Conservation (phyloP, 2,113 vertebrate species). For the Atherinomorus stipes region DNA sequence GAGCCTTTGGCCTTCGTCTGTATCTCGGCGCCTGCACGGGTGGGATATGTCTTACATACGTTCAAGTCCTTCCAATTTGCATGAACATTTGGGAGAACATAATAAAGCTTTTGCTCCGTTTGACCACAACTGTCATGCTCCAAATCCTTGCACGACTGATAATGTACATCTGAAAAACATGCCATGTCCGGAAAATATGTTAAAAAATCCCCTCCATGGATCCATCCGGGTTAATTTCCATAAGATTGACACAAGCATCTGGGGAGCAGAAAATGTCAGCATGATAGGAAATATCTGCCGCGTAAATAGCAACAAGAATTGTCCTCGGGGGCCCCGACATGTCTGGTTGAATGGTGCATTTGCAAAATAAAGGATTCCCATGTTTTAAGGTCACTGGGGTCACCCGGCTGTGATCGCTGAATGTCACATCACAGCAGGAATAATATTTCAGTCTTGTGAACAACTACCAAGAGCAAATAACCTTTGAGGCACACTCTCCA, state of each 20-base stretch:
- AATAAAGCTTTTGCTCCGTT: not conserved
- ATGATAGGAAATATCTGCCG: slow-evolving; percentile 34
- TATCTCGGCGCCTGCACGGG: not conserved
- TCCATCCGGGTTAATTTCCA: slow-evolving; percentile 45
- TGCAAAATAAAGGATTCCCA: slow-evolving; percentile 45
- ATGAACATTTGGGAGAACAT: slow-evolving; percentile 36
- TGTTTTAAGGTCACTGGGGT: slow-evolving; percentile 42
- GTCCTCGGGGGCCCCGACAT: slow-evolving; percentile 22
- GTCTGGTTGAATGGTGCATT: slow-evolving; percentile 28
- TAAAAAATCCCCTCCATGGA: slow-evolving; percentile 7
- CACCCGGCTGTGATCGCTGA: slow-evolving; percentile 22
- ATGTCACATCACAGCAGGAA: slow-evolving; percentile 52
- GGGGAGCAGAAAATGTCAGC: slow-evolving; percentile 62
- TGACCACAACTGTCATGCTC: slow-evolving; percentile 4
- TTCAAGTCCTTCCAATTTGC: slow-evolving; percentile 28
- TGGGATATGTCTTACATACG: slow-evolving; percentile 18
- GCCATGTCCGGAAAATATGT: not conserved
- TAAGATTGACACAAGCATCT: slow-evolving; percentile 44
- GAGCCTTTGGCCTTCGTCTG: slow-evolving; percentile 18
- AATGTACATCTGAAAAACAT: slow-evolving; percentile 12
- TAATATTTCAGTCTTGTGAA: slow-evolving; percentile 27
- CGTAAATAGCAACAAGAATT: slow-evolving; percentile 1
- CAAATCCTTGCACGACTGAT: not conserved
- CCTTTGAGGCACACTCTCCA: slow-evolving; percentile 52
- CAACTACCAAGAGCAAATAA: slow-evolving; percentile 26